These are phyloP conservation scores for Corydoras sp. DNA, from an alignment of 2,113 vertebrate genomes.

Conservation along the genomic window DNA sequence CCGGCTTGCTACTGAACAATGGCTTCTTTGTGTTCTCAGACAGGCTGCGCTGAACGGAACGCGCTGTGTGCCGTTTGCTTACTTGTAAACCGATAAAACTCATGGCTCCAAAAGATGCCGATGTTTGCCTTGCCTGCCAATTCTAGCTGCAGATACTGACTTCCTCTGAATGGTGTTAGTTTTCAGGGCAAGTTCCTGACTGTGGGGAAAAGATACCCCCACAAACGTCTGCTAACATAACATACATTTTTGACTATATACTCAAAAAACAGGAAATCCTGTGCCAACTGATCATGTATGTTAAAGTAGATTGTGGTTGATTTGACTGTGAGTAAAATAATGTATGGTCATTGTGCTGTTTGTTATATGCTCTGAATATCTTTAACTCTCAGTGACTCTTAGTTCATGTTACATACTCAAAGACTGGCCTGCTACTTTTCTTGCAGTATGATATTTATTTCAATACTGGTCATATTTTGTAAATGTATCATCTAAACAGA, in stretches of 20 bases:
- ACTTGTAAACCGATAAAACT: slow-evolving; percentile 6
- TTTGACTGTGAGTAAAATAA: no score
- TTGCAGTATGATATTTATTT: no score
- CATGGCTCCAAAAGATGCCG: not conserved
- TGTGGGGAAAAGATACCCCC: not conserved
- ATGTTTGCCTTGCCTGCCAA: not conserved
- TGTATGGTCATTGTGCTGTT: no score
- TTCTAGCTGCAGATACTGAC: not conserved
- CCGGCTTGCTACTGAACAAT: slow-evolving; percentile 41
- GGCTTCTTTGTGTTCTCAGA: slow-evolving; percentile 34
- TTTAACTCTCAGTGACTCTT: no score
- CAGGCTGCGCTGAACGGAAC: slow-evolving; percentile 30
- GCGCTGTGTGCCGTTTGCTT: slow-evolving; percentile 22
- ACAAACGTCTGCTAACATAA: not conserved
- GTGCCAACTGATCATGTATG: not conserved
- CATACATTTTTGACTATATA: not conserved
- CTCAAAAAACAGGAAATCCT: not conserved
- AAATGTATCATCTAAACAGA: no score
- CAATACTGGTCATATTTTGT: no score
- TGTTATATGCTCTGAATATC: no score
- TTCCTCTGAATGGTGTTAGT: slow-evolving; percentile 2
- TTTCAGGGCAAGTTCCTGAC: slow-evolving; percentile 1
- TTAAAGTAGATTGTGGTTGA: not conserved
- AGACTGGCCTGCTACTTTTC: no score
- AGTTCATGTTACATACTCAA: no score